A percentile compares a stretch with the other conserved stretches of the same genome.
Conservation (phyloP, 2,888 invertebrate genomes). For the Aplocera efformata region DNA sequence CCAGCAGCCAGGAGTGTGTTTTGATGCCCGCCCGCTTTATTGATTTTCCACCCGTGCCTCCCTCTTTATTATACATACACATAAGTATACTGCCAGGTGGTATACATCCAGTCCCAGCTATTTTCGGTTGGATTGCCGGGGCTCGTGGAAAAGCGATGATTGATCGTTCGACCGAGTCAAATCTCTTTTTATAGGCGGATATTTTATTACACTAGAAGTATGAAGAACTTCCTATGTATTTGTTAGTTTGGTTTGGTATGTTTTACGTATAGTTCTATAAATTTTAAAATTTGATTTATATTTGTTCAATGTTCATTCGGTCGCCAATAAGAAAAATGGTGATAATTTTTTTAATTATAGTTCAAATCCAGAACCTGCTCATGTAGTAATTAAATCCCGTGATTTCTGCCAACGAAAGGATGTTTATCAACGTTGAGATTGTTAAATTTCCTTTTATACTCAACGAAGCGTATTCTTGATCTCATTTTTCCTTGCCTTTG, state of each 20-base stretch:
- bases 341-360: no score
- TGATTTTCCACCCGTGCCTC: constrained; percentile 69
- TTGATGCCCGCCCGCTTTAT: constrained; percentile 77
- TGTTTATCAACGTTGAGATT: constrained; percentile 42
- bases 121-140: constrained; percentile 66
- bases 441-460: constrained; percentile 40
- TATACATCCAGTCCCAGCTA: constrained; percentile 55
- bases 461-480: constrained; percentile 33
- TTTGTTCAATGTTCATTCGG: no score
- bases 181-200: constrained; percentile 38
- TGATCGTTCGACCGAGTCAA: constrained; percentile 50
- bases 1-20: constrained; percentile 53
- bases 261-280: no score
- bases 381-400: no score
- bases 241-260: constrained; percentile 10
- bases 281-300: no score
- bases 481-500: constrained; percentile 34
- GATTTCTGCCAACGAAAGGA: no score
- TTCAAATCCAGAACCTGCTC: no score
- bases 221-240: constrained; percentile 27
- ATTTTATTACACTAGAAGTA: constrained; percentile 32
- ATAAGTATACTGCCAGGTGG: constrained; percentile 41
- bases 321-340: no score
- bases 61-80: constrained; percentile 66
- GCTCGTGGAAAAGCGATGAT: constrained; percentile 58